Evolutionary conservation across 2,113 vertebrate genomes (phyloP).

Genomic region (Myiopsitta monachus): DNA sequence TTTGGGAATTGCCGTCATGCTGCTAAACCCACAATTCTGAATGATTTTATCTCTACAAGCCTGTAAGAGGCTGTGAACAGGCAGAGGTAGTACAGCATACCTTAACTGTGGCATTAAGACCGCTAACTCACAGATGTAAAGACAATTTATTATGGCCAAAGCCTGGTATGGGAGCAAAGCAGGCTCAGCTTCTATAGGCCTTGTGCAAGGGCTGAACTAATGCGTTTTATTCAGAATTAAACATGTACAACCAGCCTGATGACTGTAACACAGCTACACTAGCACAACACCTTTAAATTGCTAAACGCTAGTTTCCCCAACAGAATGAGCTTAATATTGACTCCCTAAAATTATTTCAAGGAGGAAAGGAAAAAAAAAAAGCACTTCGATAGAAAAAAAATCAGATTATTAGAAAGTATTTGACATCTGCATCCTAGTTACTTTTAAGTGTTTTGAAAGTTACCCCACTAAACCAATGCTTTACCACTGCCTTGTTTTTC

Average conservation of each 20-base stretch:
- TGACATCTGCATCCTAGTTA: neutral
- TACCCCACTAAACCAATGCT: neutral
- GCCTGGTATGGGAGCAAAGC: neutral
- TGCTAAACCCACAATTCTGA: neutral
- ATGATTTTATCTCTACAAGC: neutral
- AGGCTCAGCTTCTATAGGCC: neutral
- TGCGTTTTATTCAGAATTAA: neutral
- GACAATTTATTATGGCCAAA: neutral
- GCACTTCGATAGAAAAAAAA: neutral
- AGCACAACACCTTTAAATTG: neutral
- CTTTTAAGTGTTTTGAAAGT: neutral
- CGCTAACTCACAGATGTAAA: neutral
- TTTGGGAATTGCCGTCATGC: neutral
- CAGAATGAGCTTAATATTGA: neutral
- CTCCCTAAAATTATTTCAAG: neutral
- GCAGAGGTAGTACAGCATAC: neutral
- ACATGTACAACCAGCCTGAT: rapidly evolving
- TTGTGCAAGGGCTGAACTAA: neutral
- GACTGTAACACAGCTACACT: rapidly evolving
- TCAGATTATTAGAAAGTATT: neutral
- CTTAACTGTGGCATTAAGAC: neutral
- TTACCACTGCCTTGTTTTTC: neutral
- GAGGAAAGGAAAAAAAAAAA: neutral
- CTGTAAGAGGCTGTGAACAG: neutral
- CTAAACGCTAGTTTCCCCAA: neutral